Conservation (phyloP, 2,888 invertebrate genomes). For the Erynnis tages region DNA sequence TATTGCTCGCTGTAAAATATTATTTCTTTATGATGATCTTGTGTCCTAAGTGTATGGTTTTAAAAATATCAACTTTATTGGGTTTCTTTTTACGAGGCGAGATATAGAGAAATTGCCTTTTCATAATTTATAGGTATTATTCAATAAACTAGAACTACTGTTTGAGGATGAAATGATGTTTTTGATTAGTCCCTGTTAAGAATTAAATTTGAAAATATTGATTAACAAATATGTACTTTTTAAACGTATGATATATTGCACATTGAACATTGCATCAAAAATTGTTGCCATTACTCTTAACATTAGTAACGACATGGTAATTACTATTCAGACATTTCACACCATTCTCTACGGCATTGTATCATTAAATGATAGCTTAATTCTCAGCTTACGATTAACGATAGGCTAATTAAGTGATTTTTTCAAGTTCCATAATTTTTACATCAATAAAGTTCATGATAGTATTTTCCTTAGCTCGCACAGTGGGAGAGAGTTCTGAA, state of each 20-base stretch:
- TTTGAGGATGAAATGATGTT: no score
- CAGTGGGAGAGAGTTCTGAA: no score
- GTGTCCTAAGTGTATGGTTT: no score
- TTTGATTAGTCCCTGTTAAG: no score
- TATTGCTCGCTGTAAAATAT: no score
- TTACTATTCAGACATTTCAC: conserved; percentile 14
- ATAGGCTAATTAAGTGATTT: no score
- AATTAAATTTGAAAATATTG: background rate
- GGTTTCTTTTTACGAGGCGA: background rate
- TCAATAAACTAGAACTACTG: no score
- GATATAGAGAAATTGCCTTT: background rate
- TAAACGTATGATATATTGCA: background rate
- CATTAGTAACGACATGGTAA: conserved; percentile 16
- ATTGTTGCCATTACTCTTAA: background rate
- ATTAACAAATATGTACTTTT: background rate
- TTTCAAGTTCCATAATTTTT: no score
- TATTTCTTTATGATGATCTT: no score
- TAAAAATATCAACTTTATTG: background rate
- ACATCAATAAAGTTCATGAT: no score
- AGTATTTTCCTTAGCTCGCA: no score
- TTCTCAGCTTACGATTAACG: background rate
- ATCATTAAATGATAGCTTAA: background rate
- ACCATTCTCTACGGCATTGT: conserved; percentile 15
- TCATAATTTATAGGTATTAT: no score
- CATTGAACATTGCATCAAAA: background rate